Percentiles rank a stretch among this genome's conserved stretches.
Conservation (phyloP, 2,113 vertebrate species). For the Platanista minor region DNA sequence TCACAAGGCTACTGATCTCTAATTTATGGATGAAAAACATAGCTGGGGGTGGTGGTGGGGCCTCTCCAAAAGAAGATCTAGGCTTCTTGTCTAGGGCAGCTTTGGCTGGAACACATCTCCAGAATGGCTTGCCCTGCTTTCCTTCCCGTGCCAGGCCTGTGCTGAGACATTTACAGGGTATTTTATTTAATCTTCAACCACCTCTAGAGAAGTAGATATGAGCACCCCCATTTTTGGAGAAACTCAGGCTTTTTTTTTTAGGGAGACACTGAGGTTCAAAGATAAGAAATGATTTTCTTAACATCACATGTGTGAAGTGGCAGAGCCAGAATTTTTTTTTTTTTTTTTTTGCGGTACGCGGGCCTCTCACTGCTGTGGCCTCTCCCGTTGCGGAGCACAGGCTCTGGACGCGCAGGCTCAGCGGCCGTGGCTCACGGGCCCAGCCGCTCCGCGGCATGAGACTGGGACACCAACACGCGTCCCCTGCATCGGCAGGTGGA, state of each 20-base stretch:
- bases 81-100: not conserved
- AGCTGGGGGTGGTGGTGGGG: fast-evolving
- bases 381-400: too few species aligned
- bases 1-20: not conserved
- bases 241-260: not conserved
- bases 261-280: not conserved
- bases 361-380: too few species aligned
- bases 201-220: not conserved
- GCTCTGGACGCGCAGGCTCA: too few species aligned
- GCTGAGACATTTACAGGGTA: not conserved
- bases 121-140: not conserved
- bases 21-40: not conserved
- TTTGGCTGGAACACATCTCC: not conserved
- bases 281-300: not conserved
- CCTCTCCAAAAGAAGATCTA: not conserved
- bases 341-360: too few species aligned
- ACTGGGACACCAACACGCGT: fast-evolving
- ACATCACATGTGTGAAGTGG: not conserved
- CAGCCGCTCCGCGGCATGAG: too few species aligned
- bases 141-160: not conserved
- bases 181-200: not conserved
- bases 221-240: not conserved
- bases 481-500: too few species aligned
- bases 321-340: not conserved
- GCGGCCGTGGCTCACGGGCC: too few species aligned